Percentiles rank a stretch among this genome's conserved stretches.
Conservation (phyloP, 2,888 invertebrate genomes). For the Stenoptilia bipunctidactyla region DNA sequence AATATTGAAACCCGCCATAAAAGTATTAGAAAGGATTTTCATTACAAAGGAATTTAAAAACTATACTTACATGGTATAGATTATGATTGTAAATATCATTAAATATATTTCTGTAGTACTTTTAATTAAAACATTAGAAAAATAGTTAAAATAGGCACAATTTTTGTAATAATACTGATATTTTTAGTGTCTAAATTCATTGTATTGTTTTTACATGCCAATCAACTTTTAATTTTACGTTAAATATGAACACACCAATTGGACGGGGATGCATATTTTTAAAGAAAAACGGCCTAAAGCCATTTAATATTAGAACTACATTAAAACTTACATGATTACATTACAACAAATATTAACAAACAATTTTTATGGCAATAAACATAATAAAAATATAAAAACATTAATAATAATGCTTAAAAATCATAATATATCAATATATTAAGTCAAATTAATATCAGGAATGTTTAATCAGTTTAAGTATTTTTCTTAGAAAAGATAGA, state of each 20-base stretch:
- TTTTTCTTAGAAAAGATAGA: too few species aligned
- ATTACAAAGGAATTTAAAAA: too few species aligned
- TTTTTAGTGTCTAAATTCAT: conserved; percentile 2
- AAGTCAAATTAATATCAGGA: too few species aligned
- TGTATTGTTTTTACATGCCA: conserved; percentile 1
- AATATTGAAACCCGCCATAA: too few species aligned
- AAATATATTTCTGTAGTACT: background rate
- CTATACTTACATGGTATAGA: too few species aligned
- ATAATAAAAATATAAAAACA: conserved; percentile 16
- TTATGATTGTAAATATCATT: too few species aligned
- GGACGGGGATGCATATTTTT: conserved; percentile 12
- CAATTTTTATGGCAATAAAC: conserved; percentile 23
- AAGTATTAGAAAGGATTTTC: too few species aligned
- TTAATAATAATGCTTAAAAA: conserved; percentile 11
- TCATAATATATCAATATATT: conserved; percentile 7
- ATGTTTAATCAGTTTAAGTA: too few species aligned
- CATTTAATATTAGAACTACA: conserved; percentile 4
- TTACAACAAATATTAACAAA: conserved; percentile 19
- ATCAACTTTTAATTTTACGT: conserved; percentile 8
- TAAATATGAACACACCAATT: conserved; percentile 15
- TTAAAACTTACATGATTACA: conserved; percentile 14
- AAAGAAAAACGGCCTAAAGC: conserved; percentile 2
- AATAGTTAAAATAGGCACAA: too few species aligned
- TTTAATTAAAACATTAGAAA: too few species aligned
- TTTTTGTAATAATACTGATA: conserved; percentile 3